phyloP scores from a whole-genome alignment of 2,113 vertebrate species.

The Baryphthengus martii region DNA sequence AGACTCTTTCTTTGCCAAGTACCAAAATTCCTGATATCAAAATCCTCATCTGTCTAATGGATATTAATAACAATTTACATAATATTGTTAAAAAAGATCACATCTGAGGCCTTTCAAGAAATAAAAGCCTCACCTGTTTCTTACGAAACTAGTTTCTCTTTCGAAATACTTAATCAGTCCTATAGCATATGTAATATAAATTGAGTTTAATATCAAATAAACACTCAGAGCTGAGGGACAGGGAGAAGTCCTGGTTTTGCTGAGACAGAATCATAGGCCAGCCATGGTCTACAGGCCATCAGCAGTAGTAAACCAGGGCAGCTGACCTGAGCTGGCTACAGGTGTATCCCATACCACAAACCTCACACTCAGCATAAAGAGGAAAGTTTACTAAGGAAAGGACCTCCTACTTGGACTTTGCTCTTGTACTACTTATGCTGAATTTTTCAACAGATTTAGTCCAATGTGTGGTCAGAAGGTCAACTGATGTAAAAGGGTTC shows the following conservation, averaged over 20 bases:
- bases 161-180: not conserved
- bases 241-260: not conserved
- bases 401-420: not conserved
- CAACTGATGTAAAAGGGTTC: not conserved
- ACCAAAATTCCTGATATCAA: not conserved
- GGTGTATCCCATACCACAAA: not conserved
- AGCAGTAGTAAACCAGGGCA: no score
- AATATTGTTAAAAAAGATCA: not conserved
- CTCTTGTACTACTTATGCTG: not conserved
- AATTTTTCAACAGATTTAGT: not conserved
- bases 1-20: not conserved
- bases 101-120: not conserved
- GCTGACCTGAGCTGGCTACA: not conserved
- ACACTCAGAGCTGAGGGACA: not conserved
- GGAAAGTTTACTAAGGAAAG: not conserved
- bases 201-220: not conserved
- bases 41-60: not conserved
- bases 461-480: not conserved
- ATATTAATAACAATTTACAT: not conserved
- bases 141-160: not conserved
- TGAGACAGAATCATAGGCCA: no score
- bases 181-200: not conserved
- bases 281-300: no score
- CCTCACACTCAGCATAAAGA: not conserved
- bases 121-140: not conserved